These are phyloP conservation scores for Chroicocephalus ridibundus DNA, from an alignment of 2,113 vertebrate species.

Conservation along the genomic window DNA sequence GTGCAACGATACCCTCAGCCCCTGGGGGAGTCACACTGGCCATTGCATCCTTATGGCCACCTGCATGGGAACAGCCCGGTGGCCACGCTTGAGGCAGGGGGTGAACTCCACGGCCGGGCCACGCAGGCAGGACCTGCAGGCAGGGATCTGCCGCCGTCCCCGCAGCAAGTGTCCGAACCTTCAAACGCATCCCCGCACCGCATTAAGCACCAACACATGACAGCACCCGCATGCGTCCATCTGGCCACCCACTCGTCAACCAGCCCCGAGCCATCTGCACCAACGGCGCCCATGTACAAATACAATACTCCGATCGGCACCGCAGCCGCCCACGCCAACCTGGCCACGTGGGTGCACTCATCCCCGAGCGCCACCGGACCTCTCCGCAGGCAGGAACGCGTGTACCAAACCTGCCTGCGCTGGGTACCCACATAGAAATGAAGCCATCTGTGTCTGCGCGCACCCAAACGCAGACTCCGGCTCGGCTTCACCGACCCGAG, in stretches of 20 bases:
- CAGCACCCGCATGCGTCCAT: background rate
- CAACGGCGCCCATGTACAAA: background rate
- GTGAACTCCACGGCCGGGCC: background rate
- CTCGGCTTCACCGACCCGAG: background rate
- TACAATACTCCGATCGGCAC: background rate
- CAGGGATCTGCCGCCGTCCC: background rate
- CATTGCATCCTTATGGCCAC: too few relatives aligned
- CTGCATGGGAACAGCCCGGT: rapidly evolving
- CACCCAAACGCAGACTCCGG: background rate
- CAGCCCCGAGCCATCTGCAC: background rate
- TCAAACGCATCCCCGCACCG: background rate
- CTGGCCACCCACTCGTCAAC: background rate
- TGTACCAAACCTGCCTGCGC: background rate
- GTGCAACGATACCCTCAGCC: too few relatives aligned
- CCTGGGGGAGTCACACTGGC: rapidly evolving
- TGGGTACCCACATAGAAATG: background rate
- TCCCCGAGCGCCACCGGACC: background rate
- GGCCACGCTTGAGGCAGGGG: background rate
- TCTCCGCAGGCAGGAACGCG: rapidly evolving
- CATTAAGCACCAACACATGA: background rate
- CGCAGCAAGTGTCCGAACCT: background rate
- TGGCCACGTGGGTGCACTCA: background rate
- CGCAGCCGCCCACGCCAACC: background rate
- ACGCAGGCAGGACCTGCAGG: background rate
- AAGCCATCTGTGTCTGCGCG: background rate